These are phyloP conservation scores for Sphenodon punctatus DNA, from an alignment of 2,797 vertebrate species.

Conservation along the genomic window DNA sequence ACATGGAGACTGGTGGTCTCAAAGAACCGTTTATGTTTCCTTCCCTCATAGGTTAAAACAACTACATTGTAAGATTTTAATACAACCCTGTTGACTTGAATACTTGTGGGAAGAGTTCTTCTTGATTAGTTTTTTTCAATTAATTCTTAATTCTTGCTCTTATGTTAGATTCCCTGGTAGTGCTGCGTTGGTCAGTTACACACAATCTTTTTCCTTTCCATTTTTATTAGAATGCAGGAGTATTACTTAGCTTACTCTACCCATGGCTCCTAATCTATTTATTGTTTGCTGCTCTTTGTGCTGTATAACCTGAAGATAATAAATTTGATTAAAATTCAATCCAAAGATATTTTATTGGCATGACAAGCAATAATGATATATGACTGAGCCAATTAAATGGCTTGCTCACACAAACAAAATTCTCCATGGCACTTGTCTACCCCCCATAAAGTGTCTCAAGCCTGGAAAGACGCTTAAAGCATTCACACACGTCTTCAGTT, in stretches of 20 bases:
- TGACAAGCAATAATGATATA: no score
- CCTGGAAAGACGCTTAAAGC: no score
- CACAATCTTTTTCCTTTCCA: neutral
- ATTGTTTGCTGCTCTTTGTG: neutral
- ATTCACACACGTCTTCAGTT: no score
- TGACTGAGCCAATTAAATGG: no score
- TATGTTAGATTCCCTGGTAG: neutral
- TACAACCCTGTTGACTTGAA: neutral
- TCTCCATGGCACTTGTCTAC: no score
- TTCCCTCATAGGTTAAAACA: neutral
- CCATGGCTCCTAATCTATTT: neutral
- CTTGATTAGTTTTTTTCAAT: neutral
- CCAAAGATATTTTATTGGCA: no score
- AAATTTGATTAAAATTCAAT: neutral
- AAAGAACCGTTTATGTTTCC: conserved; percentile 10
- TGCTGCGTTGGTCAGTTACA: neutral
- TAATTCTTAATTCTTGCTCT: neutral
- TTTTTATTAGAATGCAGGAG: neutral
- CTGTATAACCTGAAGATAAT: neutral
- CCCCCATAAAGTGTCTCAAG: no score
- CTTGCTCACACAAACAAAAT: no score
- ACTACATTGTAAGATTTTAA: no score
- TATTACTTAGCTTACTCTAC: neutral
- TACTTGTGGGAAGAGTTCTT: neutral
- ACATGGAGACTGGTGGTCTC: neutral